Evolutionary conservation across 2,797 vertebrate genomes (phyloP).

Genomic region (Manis crassicaudata): DNA sequence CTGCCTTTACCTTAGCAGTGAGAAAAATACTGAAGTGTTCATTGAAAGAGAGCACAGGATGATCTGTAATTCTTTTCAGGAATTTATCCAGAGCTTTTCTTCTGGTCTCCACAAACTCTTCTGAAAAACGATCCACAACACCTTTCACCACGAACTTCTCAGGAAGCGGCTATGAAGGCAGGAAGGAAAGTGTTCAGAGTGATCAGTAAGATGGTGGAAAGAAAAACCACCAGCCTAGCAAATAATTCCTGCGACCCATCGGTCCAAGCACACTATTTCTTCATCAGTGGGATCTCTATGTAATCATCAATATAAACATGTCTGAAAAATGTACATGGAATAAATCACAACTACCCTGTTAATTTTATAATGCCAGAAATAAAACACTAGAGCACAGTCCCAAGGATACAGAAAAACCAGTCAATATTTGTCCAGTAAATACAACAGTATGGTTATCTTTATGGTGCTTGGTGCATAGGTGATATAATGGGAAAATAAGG

Average conservation of each 20-base stretch:
- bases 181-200: not conserved
- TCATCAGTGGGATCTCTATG: not conserved
- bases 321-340: not conserved
- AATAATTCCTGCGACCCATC: not conserved
- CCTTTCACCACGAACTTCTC: slow-evolving; percentile 91
- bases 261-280: not conserved
- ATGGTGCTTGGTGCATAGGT: not conserved
- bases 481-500: not conserved
- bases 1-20: slow-evolving; percentile 87
- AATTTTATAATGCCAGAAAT: not conserved
- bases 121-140: slow-evolving; percentile 90
- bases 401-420: not conserved
- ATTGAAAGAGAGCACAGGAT: slow-evolving; percentile 90
- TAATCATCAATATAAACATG: not conserved
- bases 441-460: not conserved
- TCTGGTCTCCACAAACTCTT: slow-evolving; percentile 90
- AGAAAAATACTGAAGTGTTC: slow-evolving; percentile 89
- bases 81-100: slow-evolving; percentile 91
- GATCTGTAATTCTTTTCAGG: slow-evolving; percentile 89
- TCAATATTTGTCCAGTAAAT: not conserved
- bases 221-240: not conserved
- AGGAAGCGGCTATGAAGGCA: slow-evolving; percentile 86
- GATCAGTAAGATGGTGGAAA: not conserved
- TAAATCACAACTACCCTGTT: not conserved
- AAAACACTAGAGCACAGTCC: not conserved